phyloP scores from a whole-genome alignment of 2,888 invertebrate species.

The Eupithecia centaureata region DNA sequence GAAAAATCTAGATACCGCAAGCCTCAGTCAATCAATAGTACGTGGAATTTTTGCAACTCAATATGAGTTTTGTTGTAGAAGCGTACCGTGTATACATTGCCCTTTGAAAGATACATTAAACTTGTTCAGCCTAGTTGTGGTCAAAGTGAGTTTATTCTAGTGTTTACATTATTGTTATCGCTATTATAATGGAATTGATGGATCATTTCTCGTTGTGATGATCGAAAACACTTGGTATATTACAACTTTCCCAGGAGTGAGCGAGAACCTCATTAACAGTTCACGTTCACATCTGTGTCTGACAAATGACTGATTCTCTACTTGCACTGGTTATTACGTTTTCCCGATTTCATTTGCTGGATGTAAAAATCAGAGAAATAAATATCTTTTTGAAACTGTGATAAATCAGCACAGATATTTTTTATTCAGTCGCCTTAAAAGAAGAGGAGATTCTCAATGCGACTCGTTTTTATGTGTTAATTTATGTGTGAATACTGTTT shows the following conservation, averaged over 20 bases:
- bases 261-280: constrained; percentile 76
- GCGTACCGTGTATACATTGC: too few relatives aligned
- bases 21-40: background rate
- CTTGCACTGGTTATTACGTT: constrained; percentile 49
- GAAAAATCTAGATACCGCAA: background rate
- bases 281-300: constrained; percentile 57
- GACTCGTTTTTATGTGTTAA: too few relatives aligned
- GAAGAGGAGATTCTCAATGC: too few relatives aligned
- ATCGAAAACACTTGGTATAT: constrained; percentile 63
- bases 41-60: background rate
- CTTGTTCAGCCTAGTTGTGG: too few relatives aligned
- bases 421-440: too few relatives aligned
- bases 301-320: constrained; percentile 67
- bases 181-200: constrained; percentile 5
- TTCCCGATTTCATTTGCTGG: constrained; percentile 38
- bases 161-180: too few relatives aligned
- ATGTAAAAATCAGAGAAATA: background rate
- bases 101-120: too few relatives aligned
- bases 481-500: too few relatives aligned
- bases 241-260: constrained; percentile 77
- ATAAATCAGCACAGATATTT: background rate
- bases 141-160: too few relatives aligned
- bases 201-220: constrained; percentile 22
- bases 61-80: too few relatives aligned
- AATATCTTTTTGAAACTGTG: background rate